Conservation (phyloP, 2,797 vertebrate species). For the Linurgus olivaceus region DNA sequence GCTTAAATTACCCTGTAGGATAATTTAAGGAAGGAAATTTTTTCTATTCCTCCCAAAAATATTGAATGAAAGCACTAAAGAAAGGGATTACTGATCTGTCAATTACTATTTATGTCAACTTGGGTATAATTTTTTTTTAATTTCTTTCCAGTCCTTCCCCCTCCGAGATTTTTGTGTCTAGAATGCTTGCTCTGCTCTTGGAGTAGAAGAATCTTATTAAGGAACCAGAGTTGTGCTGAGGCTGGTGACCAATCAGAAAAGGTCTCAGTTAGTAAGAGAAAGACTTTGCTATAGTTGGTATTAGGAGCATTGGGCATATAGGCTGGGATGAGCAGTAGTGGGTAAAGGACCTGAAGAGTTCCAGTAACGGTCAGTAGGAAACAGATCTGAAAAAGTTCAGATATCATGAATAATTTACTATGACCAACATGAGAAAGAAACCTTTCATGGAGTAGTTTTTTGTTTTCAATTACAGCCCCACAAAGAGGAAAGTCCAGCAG, state of each 20-base stretch:
- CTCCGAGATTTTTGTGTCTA: not conserved
- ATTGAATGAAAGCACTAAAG: not conserved
- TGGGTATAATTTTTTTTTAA: not conserved
- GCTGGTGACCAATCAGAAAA: not conserved
- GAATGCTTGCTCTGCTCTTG: not conserved
- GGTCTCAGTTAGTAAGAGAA: not conserved
- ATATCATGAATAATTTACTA: not conserved
- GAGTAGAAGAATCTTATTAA: not conserved
- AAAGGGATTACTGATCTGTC: not conserved
- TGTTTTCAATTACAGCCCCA: not conserved
- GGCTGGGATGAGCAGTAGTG: not conserved
- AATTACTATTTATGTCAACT: not conserved
- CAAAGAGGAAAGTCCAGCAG: not conserved
- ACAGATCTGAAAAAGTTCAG: not conserved
- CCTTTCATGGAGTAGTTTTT: not conserved
- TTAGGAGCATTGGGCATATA: not conserved
- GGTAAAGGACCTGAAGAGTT: not conserved
- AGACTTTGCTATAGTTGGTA: not conserved
- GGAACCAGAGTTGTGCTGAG: not conserved
- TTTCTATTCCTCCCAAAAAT: not conserved
- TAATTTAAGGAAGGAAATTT: not conserved
- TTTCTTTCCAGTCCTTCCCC: not conserved
- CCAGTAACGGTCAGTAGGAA: not conserved
- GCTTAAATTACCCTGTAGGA: not conserved
- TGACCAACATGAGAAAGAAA: not conserved